A percentile compares a stretch with the other conserved stretches of the same genome.
These are phyloP conservation scores for Aromia moschata DNA, from an alignment of 2,888 invertebrate species.

Conservation along the genomic window DNA sequence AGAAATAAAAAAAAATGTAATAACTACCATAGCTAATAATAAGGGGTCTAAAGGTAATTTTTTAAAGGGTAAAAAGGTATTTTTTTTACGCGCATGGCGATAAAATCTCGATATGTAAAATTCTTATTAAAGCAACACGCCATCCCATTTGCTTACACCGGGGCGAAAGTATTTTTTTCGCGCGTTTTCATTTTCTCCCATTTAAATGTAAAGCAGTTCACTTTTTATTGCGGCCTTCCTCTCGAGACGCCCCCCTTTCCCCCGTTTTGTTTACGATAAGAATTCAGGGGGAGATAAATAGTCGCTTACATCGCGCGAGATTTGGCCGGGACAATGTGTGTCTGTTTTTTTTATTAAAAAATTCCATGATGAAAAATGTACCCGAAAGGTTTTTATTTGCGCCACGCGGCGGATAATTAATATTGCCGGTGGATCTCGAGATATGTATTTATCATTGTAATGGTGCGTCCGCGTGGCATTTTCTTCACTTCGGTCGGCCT, in stretches of 20 bases:
- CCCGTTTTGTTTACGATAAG: background rate
- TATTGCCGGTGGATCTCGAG: conserved; percentile 5
- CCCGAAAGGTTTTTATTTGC: background rate
- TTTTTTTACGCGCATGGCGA: too few relatives aligned
- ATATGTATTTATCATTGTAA: conserved; percentile 11
- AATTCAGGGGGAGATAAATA: conserved; percentile 3
- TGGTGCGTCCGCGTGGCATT: background rate
- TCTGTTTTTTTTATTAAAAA: conserved; percentile 1
- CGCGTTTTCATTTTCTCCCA: background rate
- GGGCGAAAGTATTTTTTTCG: background rate
- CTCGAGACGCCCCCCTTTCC: background rate
- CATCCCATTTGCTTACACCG: too few relatives aligned
- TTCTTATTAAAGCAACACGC: too few relatives aligned
- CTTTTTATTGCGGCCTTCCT: background rate
- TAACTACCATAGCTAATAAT: too few relatives aligned
- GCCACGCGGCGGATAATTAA: conserved; percentile 1
- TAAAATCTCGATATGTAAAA: too few relatives aligned
- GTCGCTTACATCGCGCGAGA: background rate
- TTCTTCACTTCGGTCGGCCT: background rate
- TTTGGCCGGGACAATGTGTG: background rate
- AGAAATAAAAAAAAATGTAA: too few relatives aligned
- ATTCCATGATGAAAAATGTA: background rate
- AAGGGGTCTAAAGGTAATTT: too few relatives aligned
- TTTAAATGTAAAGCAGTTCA: conserved; percentile 12
- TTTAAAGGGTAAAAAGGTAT: too few relatives aligned